A percentile compares a stretch with the other conserved stretches of the same genome.
phyloP scores from a whole-genome alignment of 2,113 vertebrate genomes.

The Cyprinus carpio region DNA sequence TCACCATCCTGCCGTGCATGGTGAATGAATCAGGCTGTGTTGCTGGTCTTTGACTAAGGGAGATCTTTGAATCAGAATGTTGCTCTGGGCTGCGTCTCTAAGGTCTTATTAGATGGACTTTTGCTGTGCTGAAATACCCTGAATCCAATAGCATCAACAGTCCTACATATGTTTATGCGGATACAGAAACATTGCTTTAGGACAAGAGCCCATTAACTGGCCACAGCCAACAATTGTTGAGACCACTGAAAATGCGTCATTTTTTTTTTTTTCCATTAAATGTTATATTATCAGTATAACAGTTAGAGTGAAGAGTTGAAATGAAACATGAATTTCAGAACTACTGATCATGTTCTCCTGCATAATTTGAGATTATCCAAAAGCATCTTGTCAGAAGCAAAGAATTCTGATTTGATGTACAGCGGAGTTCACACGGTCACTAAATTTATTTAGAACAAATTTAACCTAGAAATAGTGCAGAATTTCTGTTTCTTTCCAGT shows the following conservation, averaged over 20 bases:
- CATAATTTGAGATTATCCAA: too few relatives aligned
- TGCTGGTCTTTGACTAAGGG: slow-evolving; percentile 5
- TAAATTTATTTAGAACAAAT: not conserved
- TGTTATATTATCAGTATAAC: not conserved
- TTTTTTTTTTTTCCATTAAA: too few relatives aligned
- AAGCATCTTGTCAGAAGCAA: not conserved
- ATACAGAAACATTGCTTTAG: slow-evolving; percentile 3
- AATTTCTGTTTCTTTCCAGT: not conserved
- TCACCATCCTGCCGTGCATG: not conserved
- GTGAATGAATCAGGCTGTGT: not conserved
- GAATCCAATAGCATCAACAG: slow-evolving; percentile 18
- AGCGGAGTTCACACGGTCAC: not conserved
- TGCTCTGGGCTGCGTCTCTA: not conserved
- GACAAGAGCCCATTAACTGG: not conserved
- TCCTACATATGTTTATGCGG: not conserved
- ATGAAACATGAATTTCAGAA: not conserved
- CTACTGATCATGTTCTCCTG: not conserved
- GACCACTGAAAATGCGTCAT: not conserved
- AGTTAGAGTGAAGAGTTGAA: not conserved
- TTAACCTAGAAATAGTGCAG: not conserved
- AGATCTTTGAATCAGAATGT: slow-evolving; percentile 14
- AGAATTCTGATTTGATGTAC: not conserved
- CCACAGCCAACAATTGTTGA: not conserved
- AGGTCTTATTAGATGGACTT: slow-evolving; percentile 22
- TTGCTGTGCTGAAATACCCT: slow-evolving; percentile 11